Evolutionary conservation across 2,888 invertebrate genomes (phyloP).

Genomic region (Hydraecia micacea): DNA sequence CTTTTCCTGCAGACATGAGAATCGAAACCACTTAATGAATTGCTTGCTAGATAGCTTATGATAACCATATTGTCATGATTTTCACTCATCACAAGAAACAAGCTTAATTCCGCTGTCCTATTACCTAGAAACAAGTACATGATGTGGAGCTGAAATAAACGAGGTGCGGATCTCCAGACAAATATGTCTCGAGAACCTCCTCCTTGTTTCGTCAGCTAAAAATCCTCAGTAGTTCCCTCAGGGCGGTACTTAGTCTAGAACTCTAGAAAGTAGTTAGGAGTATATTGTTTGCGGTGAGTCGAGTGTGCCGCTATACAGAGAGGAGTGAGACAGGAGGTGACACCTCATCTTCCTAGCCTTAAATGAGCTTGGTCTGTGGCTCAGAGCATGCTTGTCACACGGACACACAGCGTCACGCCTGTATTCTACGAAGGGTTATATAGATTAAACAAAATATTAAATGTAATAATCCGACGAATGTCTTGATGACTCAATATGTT

Average conservation of each 20-base stretch:
- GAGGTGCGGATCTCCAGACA: not conserved
- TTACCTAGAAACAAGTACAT: not conserved
- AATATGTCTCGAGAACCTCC: not conserved
- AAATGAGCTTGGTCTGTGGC: not conserved
- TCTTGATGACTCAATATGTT: constrained; percentile 7
- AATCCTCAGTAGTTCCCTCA: not conserved
- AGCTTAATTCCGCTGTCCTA: not conserved
- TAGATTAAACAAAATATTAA: not conserved
- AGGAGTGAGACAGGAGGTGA: not conserved
- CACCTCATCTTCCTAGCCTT: not conserved
- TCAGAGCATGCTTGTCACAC: not conserved
- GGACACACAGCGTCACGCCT: not conserved
- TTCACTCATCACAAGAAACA: not conserved
- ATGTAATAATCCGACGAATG: not conserved
- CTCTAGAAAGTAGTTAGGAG: not conserved
- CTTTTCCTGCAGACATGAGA: not conserved
- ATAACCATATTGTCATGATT: not conserved
- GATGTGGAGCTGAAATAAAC: not conserved
- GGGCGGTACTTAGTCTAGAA: not conserved
- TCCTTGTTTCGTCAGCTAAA: not conserved
- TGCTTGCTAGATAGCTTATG: not conserved
- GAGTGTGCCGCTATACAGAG: not conserved
- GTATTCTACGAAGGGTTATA: not conserved
- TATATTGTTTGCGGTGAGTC: constrained; percentile 1
- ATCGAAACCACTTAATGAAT: not conserved